A percentile compares a stretch with the other conserved stretches of the same genome.
phyloP scores from a whole-genome alignment of 2,888 invertebrate genomes.

The Punctoribates punctum region DNA sequence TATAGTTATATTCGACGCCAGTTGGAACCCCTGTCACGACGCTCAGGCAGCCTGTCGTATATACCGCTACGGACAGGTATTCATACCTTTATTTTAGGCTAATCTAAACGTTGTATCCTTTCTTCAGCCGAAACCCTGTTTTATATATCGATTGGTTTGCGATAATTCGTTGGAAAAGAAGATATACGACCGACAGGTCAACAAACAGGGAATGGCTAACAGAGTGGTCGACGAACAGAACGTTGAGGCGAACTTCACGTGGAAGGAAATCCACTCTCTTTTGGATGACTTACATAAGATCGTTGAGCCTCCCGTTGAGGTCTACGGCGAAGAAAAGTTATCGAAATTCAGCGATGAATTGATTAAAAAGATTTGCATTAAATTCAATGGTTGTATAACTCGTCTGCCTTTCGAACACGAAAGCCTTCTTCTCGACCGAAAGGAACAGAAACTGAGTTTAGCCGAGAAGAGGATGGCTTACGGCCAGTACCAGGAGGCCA shows the following conservation, averaged over 20 bases:
- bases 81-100: neutral
- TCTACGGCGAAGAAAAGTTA: slow-evolving; percentile 63
- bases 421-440: slow-evolving; percentile 85
- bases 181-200: slow-evolving; percentile 96
- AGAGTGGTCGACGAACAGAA: slow-evolving; percentile 97
- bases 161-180: slow-evolving; percentile 96
- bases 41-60: slow-evolving; percentile 97
- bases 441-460: slow-evolving; percentile 87
- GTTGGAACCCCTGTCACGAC: slow-evolving; percentile 99
- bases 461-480: slow-evolving; percentile 90
- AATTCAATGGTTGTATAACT: slow-evolving; percentile 23
- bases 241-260: slow-evolving; percentile 71
- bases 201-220: slow-evolving; percentile 77
- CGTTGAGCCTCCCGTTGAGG: slow-evolving; percentile 65
- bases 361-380: slow-evolving; percentile 35
- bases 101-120: neutral
- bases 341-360: slow-evolving; percentile 55
- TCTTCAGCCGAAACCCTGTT: slow-evolving; percentile 89
- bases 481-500: slow-evolving; percentile 87
- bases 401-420: slow-evolving; percentile 86
- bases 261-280: slow-evolving; percentile 59
- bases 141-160: slow-evolving; percentile 92
- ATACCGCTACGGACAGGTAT: slow-evolving; percentile 85
- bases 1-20: slow-evolving; percentile 95
- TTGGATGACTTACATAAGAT: slow-evolving; percentile 84